Conservation (phyloP, 1,140 invertebrate species). For the Campoletis sonorensis region DNA sequence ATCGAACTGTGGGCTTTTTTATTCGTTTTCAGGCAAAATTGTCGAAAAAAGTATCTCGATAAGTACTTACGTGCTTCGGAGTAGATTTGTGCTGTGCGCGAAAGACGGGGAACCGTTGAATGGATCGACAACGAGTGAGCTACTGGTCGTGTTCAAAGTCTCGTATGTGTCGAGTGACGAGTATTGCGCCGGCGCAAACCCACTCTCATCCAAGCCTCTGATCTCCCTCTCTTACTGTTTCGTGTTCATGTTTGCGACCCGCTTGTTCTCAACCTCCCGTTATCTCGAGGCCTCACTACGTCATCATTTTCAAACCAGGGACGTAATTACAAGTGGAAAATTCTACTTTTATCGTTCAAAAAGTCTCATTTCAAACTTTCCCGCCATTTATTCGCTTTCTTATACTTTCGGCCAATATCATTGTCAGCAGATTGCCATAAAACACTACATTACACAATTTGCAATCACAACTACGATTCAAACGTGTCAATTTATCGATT, state of each 20-base stretch:
- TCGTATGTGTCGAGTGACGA: conserved; percentile 28
- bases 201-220: not conserved
- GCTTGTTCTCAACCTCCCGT: conserved; percentile 15
- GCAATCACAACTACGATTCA: too few species aligned
- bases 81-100: conserved; percentile 31
- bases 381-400: not conserved
- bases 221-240: not conserved
- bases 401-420: too few species aligned
- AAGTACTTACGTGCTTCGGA: conserved; percentile 43
- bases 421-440: too few species aligned
- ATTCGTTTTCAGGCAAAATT: not conserved
- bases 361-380: not conserved
- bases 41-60: not conserved
- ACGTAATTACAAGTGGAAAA: not conserved
- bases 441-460: too few species aligned
- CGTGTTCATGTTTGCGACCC: not conserved
- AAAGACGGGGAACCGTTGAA: conserved; percentile 41
- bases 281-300: not conserved
- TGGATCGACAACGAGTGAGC: conserved; percentile 59
- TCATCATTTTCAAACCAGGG: not conserved
- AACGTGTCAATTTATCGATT: too few species aligned
- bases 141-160: conserved; percentile 47
- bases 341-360: not conserved
- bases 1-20: not conserved
- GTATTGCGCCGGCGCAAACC: conserved; percentile 42